Evolutionary conservation across 1,140 invertebrate species (phyloP).

Genomic region (Caenorhabditis briggsae): DNA sequence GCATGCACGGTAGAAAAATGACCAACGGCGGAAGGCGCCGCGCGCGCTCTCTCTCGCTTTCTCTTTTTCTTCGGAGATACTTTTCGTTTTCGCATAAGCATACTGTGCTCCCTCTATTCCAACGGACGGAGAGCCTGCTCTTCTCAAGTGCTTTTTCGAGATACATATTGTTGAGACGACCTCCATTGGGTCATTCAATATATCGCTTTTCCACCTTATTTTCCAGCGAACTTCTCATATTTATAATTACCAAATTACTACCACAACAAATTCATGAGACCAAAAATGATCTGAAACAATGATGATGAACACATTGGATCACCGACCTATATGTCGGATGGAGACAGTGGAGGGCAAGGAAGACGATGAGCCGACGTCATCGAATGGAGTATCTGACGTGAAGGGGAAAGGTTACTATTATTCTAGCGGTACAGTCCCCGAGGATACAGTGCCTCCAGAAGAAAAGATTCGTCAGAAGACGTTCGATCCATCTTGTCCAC

Average conservation of each 20-base stretch:
- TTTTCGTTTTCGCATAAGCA: constrained; percentile 53
- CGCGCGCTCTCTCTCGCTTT: neutral
- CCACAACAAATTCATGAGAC: neutral
- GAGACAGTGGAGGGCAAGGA: constrained; percentile 23
- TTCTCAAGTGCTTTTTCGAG: constrained; percentile 52
- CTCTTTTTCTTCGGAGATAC: neutral
- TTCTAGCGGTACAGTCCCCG: neutral
- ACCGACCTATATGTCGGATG: constrained; percentile 32
- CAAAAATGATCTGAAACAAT: constrained; percentile 4
- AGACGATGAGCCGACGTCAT: neutral
- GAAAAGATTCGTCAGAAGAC: constrained; percentile 30
- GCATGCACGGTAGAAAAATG: constrained; percentile 7
- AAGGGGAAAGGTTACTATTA: constrained; percentile 45
- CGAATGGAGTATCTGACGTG: neutral
- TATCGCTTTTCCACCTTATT: constrained; percentile 3
- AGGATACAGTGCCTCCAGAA: neutral
- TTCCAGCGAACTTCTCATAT: neutral
- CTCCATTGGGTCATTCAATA: constrained; percentile 29
- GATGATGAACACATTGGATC: constrained; percentile 38
- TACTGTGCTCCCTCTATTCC: neutral
- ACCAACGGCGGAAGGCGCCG: constrained; percentile 24
- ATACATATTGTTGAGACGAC: constrained; percentile 23
- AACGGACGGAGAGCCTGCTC: neutral
- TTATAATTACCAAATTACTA: neutral
- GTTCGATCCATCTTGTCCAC: constrained; percentile 17